phyloP scores from a whole-genome alignment of 2,113 vertebrate species.

The Sapayoa aenigma region DNA sequence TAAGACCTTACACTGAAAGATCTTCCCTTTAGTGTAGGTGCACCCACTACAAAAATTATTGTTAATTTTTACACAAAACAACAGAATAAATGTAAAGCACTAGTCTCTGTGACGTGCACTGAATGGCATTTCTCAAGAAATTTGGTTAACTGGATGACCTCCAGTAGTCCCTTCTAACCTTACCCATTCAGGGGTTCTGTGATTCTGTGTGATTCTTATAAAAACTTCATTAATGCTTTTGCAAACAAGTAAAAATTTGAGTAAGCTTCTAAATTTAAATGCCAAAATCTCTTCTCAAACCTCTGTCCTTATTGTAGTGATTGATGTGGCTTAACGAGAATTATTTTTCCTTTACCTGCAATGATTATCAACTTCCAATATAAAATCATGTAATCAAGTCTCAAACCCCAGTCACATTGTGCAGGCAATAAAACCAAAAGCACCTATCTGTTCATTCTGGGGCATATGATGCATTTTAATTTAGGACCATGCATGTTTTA shows the following conservation, averaged over 20 bases:
- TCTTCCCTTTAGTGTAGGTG: not conserved
- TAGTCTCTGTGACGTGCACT: not conserved
- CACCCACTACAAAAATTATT: not conserved
- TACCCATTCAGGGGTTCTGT: not conserved
- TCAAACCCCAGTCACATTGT: not conserved
- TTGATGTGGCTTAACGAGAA: not conserved
- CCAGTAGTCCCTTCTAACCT: not conserved
- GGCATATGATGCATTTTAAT: not conserved
- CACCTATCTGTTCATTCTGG: not conserved
- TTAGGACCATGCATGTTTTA: not conserved
- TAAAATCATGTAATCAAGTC: not conserved
- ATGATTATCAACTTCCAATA: not conserved
- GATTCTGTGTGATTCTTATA: not conserved
- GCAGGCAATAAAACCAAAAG: not conserved
- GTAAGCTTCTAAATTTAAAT: not conserved
- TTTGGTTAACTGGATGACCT: not conserved
- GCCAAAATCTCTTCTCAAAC: not conserved
- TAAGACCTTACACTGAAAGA: not conserved
- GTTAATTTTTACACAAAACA: not conserved
- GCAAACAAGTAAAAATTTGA: not conserved
- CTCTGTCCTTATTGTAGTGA: not conserved
- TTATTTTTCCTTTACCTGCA: not conserved
- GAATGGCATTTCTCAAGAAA: not conserved
- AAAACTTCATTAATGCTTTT: not conserved
- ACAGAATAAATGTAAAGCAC: not conserved